Evolutionary conservation across 2,113 vertebrate species (phyloP), one percentile per base, ranked within the genome.

Genomic region (Trichomycterus rosablanca): DNA sequence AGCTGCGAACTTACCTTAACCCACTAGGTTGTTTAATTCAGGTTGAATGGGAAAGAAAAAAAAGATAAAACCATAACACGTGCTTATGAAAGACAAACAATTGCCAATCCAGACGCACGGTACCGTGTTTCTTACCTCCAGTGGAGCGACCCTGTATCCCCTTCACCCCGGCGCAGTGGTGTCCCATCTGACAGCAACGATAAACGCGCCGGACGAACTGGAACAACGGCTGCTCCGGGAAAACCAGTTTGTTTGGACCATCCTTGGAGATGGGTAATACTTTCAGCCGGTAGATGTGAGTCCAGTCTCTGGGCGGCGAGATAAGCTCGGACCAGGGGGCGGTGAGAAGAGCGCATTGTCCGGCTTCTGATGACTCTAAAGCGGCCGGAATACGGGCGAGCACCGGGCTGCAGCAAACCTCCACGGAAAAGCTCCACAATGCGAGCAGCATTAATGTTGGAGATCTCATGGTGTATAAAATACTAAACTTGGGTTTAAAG

Each of bases 151-250:
- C 84, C 61, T 89, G 89, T 9, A 89, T 83, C 9, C 89, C 89
- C 34, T 78, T 88, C 1, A 89, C 75, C 30, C 66, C 74, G 46
- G 55, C 73, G 67, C 89, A 90, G 43, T 22, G 61, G 1, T 72
- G 42, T 14, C 86, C 76, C 43, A 72, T 59, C 58, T 82, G 84
- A 78, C 88, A 90, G 79, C 89, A 90, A 5, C 68, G 80, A 66
- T 89, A 89, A 43, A 87, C 75, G 44, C 78, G 68, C 15, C 84
- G 68, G 1, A 88, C 67, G 16, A 86, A 88, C 40, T 57, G 76
- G 60, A 87, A 86, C 0, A 90, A 84, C 5, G 75, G 44, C n/a
- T 76, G 81, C 28, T 80, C 84, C 0, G 87, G 88, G 46, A 89
- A 89, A 3, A 86, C 75, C 2, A 28, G 26, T 12, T 76, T 77